These are phyloP conservation scores for Pogona vitticeps DNA, from an alignment of 2,113 vertebrate genomes.

Conservation along the genomic window DNA sequence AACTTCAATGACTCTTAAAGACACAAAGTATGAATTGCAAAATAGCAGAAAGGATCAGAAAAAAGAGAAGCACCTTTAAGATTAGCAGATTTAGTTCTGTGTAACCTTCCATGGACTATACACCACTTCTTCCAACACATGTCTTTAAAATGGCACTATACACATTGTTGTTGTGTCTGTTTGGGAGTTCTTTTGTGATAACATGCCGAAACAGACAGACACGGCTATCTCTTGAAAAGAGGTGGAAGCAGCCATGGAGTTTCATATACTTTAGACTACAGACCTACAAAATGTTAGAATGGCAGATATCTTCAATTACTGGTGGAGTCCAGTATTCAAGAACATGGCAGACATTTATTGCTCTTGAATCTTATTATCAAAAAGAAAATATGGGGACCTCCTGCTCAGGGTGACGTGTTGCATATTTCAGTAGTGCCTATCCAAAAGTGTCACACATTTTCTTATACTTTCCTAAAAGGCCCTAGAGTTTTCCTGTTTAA, in stretches of 20 bases:
- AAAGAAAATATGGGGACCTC: background rate
- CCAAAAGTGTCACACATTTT: background rate
- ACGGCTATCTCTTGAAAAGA: background rate
- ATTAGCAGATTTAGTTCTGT: too few relatives aligned
- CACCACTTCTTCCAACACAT: too few relatives aligned
- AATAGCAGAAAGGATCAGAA: too few relatives aligned
- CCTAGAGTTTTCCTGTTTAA: background rate
- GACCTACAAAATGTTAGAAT: background rate
- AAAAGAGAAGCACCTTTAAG: too few relatives aligned
- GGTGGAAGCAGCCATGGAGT: background rate
- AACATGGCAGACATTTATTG: background rate
- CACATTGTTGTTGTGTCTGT: background rate
- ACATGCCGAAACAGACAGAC: background rate
- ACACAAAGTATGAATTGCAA: too few relatives aligned
- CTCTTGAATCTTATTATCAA: background rate
- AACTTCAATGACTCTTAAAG: too few relatives aligned
- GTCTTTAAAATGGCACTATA: too few relatives aligned
- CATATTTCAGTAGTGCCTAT: background rate
- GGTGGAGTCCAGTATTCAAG: too few relatives aligned
- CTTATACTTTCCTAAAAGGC: background rate
- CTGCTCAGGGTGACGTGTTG: background rate
- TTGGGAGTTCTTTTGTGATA: background rate
- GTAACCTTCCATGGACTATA: too few relatives aligned
- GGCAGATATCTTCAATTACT: background rate
- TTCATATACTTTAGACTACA: background rate